Base-by-base conservation (phyloP, 2,888 invertebrate species). In the Orchestes rusci region DNA sequence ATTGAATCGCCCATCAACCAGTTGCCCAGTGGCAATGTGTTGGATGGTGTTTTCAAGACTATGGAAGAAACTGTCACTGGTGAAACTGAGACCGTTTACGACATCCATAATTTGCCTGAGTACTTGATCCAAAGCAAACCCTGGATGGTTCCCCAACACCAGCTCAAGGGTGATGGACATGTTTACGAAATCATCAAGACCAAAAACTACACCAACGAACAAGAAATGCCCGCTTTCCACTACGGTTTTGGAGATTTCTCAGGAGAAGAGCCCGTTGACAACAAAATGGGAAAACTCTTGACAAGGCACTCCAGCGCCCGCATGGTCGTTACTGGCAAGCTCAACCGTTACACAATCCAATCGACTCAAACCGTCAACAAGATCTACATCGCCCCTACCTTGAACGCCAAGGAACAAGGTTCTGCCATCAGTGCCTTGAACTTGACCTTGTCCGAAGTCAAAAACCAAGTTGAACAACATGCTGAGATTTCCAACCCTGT, bases 31-130 rank as follows among this genome's bases (percentile, higher is more conserved):
- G 57, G 60, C 38, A 70, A 74, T 34, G 62, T 66, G n/a, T 63
- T 72, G 16, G 75, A 72, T 54, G 82, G 76, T 4, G 68, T 75
- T 35, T 84, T 74, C 68, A 79, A 73, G 54, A 77, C 77, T 50
- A 79, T 83, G 79, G 84, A 85, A 67, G 74, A 78, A 53, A 76
- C 82, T 28, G 76, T 84, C 17, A 76, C 78, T 34, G 85, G 85
- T 36, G 75, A 76, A 61, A 80, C 80, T 54, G 81, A 82, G 57
- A 79, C 79, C 12, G 59, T 76, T n/a, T 85, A 85, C 65, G 74
- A 82, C 32, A 73, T 84, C 32, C 72, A 74, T 8, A 76, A 76
- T 4, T 65, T 81, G 36, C 71, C 76, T 4, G 66, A 76, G 16
- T 73, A 75, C 59, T 66, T 75, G 61, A 63, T 76, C 29, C 69